Percentiles rank a stretch among this genome's conserved stretches.
Conservation (phyloP, 2,888 invertebrate genomes). For the Troglohyphantes excavatus region DNA sequence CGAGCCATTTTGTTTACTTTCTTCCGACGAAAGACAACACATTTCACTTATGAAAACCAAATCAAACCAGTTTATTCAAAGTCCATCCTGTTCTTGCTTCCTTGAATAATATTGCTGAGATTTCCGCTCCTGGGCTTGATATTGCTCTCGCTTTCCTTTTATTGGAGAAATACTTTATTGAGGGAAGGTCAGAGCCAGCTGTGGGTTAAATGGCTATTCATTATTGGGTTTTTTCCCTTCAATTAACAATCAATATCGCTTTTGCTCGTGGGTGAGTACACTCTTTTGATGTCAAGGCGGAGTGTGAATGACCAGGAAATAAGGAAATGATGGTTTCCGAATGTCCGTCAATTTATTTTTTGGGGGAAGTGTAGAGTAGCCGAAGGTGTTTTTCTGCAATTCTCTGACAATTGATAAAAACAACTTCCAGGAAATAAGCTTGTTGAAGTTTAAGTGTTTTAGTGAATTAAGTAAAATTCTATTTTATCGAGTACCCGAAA, state of each 20-base stretch:
- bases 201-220: not conserved
- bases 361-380: no score
- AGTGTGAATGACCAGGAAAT: constrained; percentile 39
- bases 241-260: not conserved
- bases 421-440: no score
- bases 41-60: not conserved
- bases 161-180: not conserved
- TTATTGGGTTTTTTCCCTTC: not conserved
- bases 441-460: no score
- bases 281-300: constrained; percentile 38
- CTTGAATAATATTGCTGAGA: not conserved
- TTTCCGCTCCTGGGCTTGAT: not conserved
- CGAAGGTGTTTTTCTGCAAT: no score
- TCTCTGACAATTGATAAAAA: no score
- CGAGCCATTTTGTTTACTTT: no score
- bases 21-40: no score
- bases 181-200: constrained; percentile 8
- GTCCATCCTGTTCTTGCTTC: not conserved
- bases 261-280: constrained; percentile 1
- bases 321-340: not conserved
- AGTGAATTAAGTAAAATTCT: no score
- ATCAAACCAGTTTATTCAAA: constrained; percentile 5
- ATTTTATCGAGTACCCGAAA: no score
- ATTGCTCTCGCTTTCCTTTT: constrained; percentile 17
- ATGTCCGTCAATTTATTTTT: no score